phyloP scores from a whole-genome alignment of 2,888 invertebrate genomes.

The Eudemis profundana region DNA sequence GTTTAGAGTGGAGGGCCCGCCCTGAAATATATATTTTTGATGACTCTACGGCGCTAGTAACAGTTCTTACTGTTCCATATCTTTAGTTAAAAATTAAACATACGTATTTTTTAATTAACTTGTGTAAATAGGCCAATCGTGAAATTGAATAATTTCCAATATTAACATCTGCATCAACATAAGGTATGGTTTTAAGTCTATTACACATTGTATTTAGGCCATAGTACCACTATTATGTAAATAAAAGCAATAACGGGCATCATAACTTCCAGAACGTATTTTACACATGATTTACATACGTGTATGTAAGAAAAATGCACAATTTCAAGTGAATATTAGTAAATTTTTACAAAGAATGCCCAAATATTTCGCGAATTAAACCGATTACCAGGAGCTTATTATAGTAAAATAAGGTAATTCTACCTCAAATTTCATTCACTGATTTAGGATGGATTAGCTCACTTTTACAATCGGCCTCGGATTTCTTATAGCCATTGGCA shows the following conservation, averaged over 20 bases:
- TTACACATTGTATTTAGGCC: conserved; percentile 32
- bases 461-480: background rate
- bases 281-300: conserved; percentile 18
- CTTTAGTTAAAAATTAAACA: background rate
- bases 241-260: conserved; percentile 7
- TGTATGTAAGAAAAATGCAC: conserved; percentile 14
- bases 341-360: background rate
- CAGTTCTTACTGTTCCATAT: background rate
- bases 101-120: background rate
- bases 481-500: conserved; percentile 9
- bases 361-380: conserved; percentile 7
- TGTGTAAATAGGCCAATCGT: conserved; percentile 24
- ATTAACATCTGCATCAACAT: conserved; percentile 12
- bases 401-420: background rate
- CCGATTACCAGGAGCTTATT: conserved; percentile 1
- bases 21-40: conserved; percentile 4
- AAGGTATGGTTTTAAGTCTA: conserved; percentile 1
- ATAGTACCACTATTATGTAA: conserved; percentile 8
- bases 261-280: background rate
- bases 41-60: background rate
- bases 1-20: conserved; percentile 26
- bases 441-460: background rate
- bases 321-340: background rate
- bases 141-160: conserved; percentile 2
- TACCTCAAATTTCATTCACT: background rate